Evolutionary conservation across 2,888 invertebrate genomes (phyloP).

Genomic region (Mesochorus sp.): DNA sequence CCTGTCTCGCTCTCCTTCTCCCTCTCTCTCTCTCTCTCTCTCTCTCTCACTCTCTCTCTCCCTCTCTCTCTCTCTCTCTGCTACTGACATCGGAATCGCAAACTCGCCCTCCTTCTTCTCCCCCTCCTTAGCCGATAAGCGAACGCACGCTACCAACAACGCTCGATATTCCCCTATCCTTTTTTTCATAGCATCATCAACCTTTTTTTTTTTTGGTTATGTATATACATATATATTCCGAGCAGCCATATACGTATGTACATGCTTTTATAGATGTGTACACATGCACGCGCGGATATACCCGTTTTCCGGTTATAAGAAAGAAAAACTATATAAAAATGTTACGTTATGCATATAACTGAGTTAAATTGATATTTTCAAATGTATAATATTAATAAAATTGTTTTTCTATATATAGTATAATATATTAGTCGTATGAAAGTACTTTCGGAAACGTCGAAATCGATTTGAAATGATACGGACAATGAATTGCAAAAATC

Average conservation of each 20-base stretch:
- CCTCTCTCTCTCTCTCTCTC: slow-evolving; percentile 55
- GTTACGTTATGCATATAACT: no score
- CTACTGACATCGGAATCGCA: slow-evolving; percentile 40
- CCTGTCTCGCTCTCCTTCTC: slow-evolving; percentile 57
- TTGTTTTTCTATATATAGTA: no score
- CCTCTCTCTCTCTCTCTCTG: slow-evolving; percentile 11
- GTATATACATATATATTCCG: not conserved
- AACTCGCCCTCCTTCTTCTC: slow-evolving; percentile 14
- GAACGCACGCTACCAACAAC: not conserved
- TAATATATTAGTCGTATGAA: no score
- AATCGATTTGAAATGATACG: no score
- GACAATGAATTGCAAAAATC: no score
- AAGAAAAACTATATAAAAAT: no score
- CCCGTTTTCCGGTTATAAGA: no score
- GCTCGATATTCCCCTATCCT: slow-evolving; percentile 25
- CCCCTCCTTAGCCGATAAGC: not conserved
- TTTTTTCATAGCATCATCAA: not conserved
- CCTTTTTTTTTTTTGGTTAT: not conserved
- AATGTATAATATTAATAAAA: no score
- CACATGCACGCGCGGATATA: no score
- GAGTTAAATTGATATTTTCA: no score
- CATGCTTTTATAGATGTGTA: not conserved
- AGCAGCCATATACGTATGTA: not conserved
- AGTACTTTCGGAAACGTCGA: no score
- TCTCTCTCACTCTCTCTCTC: slow-evolving; percentile 1